A percentile compares a stretch with the other conserved stretches of the same genome.
Evolutionary conservation across 2,888 invertebrate species (phyloP).

Genomic region (Arrhopalites spinosus): DNA sequence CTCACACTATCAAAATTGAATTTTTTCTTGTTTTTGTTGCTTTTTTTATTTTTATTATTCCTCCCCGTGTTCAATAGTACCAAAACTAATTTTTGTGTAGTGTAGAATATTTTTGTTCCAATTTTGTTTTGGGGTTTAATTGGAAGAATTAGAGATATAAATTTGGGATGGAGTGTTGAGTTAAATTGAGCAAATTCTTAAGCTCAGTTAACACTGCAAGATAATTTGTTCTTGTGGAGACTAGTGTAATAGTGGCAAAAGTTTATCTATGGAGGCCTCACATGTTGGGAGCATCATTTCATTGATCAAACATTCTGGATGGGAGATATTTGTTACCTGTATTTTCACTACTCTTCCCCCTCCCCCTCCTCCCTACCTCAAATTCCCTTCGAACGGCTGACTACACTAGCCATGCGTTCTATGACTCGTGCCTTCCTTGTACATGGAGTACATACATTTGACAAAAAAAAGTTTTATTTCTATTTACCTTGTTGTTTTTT

Average conservation of each 20-base stretch:
- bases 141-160: too few relatives aligned
- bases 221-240: constrained; percentile 15
- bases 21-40: neutral
- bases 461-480: neutral
- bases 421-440: neutral
- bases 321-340: neutral
- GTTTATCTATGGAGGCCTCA: neutral
- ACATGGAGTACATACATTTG: neutral
- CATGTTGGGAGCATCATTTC: constrained; percentile 34
- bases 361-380: too few relatives aligned
- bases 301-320: constrained; percentile 32
- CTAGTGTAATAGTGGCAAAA: neutral
- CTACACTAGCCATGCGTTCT: constrained; percentile 5
- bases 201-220: constrained; percentile 18
- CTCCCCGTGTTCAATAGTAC: too few relatives aligned
- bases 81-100: too few relatives aligned
- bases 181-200: constrained; percentile 29
- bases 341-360: too few relatives aligned
- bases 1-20: neutral
- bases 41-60: too few relatives aligned
- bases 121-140: too few relatives aligned
- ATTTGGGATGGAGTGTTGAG: too few relatives aligned
- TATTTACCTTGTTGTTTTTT: neutral
- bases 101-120: too few relatives aligned
- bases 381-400: neutral